Evolutionary conservation across 2,888 invertebrate species (phyloP).

Genomic region (Lasioglossum lativentre): DNA sequence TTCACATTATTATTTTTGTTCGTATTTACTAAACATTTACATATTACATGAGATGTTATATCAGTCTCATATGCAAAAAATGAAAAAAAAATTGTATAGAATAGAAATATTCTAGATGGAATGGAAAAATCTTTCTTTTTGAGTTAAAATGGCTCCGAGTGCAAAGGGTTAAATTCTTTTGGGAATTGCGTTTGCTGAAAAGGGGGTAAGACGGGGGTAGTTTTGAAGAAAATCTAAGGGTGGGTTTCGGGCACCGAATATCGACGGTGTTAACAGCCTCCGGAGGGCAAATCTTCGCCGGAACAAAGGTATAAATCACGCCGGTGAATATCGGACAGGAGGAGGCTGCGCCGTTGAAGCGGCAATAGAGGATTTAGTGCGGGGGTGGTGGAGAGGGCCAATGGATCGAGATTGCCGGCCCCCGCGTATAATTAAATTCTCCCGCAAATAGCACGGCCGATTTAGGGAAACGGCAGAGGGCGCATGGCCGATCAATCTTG

Average conservation of each 20-base stretch:
- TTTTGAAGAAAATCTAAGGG: neutral
- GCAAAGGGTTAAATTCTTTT: too few relatives aligned
- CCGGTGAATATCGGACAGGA: constrained; percentile 4
- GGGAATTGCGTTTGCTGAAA: neutral
- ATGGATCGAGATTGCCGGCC: constrained; percentile 31
- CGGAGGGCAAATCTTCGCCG: neutral
- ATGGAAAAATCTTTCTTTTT: too few relatives aligned
- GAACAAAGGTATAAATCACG: constrained; percentile 47
- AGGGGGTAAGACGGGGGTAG: neutral
- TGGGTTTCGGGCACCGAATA: neutral
- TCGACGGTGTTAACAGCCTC: constrained; percentile 13
- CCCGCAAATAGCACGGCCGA: constrained; percentile 54
- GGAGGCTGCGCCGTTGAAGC: constrained; percentile 26
- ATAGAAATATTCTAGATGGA: too few relatives aligned
- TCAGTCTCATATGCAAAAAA: too few relatives aligned
- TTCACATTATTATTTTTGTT: too few relatives aligned
- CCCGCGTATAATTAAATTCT: constrained; percentile 68
- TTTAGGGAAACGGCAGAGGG: constrained; percentile 57
- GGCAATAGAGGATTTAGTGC: constrained; percentile 46
- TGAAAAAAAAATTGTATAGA: too few relatives aligned
- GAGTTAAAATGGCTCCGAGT: too few relatives aligned
- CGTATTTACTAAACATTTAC: too few relatives aligned
- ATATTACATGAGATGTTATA: too few relatives aligned
- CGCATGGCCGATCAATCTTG: constrained; percentile 58
- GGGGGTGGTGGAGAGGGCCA: neutral